Conservation (phyloP, 2,797 vertebrate species). For the Streptopelia turtur region DNA sequence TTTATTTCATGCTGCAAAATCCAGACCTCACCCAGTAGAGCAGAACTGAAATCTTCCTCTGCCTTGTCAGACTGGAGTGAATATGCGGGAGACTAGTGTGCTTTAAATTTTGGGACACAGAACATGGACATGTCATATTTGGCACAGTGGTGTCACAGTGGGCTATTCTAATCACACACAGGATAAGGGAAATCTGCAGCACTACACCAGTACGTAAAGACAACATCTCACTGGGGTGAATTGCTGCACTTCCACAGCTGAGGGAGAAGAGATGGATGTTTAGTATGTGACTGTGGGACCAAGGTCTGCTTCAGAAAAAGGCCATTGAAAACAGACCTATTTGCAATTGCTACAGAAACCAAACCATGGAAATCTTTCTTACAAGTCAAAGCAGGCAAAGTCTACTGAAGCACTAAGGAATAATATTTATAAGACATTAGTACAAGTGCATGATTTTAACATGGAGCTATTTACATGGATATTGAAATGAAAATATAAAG, state of each 20-base stretch:
- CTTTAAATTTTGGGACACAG: neutral
- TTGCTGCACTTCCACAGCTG: neutral
- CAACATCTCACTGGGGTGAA: accelerated
- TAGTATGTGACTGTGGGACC: neutral
- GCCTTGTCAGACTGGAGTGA: neutral
- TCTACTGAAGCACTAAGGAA: neutral
- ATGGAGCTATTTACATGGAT: neutral
- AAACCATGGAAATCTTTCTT: neutral
- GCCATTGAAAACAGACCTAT: neutral
- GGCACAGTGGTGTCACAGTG: neutral
- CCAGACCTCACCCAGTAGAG: neutral
- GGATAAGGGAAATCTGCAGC: neutral
- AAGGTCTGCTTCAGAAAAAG: neutral
- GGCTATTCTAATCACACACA: neutral
- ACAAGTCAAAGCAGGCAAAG: neutral
- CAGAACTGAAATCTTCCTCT: neutral
- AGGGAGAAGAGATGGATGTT: neutral
- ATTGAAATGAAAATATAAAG: neutral
- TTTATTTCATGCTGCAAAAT: neutral
- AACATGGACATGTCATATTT: accelerated
- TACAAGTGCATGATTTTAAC: neutral
- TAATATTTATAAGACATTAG: neutral
- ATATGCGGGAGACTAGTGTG: neutral
- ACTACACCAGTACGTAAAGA: neutral
- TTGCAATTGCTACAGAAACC: neutral